Evolutionary conservation across 53 echinoderm and acorn worm species (phyloP).

Genomic region (Henricia sp.): DNA sequence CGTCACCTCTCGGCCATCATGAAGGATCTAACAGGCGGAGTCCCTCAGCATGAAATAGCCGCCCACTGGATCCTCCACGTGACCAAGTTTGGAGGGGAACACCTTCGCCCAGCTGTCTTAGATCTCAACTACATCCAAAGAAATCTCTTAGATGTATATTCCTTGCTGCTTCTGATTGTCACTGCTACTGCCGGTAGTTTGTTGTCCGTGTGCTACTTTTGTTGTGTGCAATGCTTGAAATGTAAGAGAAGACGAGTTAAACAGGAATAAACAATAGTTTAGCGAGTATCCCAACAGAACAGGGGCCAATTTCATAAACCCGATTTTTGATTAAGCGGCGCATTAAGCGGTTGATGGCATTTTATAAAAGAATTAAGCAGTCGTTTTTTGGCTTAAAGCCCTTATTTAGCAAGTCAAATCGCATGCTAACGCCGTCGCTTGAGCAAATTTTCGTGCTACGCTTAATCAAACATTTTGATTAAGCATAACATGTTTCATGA

Average conservation of each 20-base stretch:
- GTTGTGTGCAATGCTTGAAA: neutral
- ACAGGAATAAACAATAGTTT: no score
- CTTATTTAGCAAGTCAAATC: no score
- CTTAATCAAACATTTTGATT: no score
- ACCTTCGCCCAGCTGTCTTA: constrained; percentile 36
- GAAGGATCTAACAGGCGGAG: neutral
- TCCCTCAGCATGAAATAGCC: constrained; percentile 33
- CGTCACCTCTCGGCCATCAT: constrained; percentile 37
- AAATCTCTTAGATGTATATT: constrained; percentile 45
- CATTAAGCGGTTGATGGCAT: no score
- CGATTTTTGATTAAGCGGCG: no score
- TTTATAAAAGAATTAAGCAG: no score
- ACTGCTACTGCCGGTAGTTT: neutral
- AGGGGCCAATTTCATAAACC: no score
- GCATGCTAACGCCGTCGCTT: no score
- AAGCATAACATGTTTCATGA: no score
- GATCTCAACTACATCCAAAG: constrained; percentile 64
- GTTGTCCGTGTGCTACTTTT: neutral
- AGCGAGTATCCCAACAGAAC: no score
- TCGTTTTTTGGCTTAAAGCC: no score
- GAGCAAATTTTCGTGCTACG: no score
- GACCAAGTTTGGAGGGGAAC: constrained; percentile 59
- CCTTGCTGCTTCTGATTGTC: neutral
- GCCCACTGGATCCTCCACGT: constrained; percentile 65
- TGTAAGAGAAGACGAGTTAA: neutral